Evolutionary conservation across 2,888 invertebrate species (phyloP).

Genomic region (Thelaira solivaga): DNA sequence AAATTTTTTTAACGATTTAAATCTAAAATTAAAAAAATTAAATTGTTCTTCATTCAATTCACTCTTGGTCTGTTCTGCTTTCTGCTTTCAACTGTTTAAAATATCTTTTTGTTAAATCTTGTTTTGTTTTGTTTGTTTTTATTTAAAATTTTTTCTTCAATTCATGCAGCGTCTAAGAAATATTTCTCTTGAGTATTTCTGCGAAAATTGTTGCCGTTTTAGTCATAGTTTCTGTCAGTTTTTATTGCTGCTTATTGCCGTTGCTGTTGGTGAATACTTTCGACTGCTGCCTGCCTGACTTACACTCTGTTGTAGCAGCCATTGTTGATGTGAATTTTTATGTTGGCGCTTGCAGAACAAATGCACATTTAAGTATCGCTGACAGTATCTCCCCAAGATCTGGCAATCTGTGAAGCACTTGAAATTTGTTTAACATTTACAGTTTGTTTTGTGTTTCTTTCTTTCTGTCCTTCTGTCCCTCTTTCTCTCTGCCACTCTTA

Average conservation of each 20-base stretch:
- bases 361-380: conserved; percentile 57
- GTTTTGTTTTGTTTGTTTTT: not conserved
- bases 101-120: conserved; percentile 31
- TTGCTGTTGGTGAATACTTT: no score
- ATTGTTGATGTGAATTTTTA: conserved; percentile 23
- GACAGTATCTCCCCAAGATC: conserved; percentile 54
- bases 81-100: not conserved
- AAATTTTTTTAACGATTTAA: no score
- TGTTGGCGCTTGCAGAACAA: conserved; percentile 57
- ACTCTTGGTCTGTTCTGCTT: not conserved
- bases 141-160: no score
- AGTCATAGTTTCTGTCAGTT: not conserved
- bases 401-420: conserved; percentile 53
- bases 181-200: not conserved
- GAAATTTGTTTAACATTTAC: conserved; percentile 34
- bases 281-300: no score
- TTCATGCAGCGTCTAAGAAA: not conserved
- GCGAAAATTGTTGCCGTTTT: not conserved
- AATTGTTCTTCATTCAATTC: no score
- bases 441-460: not conserved
- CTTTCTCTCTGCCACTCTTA: not conserved
- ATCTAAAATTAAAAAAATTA: no score
- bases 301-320: not conserved
- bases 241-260: not conserved
- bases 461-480: not conserved